Base-by-base conservation (phyloP, 2,113 vertebrate genomes). In the Pyrgilauda ruficollis region DNA sequence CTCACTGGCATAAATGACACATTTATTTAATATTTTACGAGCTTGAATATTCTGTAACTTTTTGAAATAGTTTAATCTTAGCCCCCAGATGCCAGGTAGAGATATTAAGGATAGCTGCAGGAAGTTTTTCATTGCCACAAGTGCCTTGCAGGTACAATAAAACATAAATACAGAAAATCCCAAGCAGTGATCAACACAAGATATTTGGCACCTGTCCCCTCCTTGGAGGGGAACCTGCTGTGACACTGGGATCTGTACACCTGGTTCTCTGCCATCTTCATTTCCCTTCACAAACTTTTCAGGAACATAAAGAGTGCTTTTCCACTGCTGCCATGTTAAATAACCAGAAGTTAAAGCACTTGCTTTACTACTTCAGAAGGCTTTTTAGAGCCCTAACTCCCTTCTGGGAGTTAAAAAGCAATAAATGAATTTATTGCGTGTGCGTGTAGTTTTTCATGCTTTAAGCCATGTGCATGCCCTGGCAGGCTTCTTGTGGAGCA, bases 351-450 rank as follows among this genome's bases (percentile, higher is more conserved):
- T 80, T 83, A 70, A 83, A 83, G 46, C 41, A 49, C 66, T 87
- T 63, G 39, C 27, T 84, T 59, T 91, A 55, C 67, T 83, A 11
- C 56, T 90, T 88, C 70, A 77, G 67, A 76, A 91, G 49, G 43
- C n/a, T 70, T 88, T 93, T 70, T 50, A 62, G 39, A 88, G 67
- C 59, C 59, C 55, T n/a, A 62, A 9, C 19, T 78, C 55, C 84
- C 74, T 70, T 39, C 55, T 41, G 68, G 55, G 64, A 92, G 72
- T 94, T 92, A 84, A 87, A 82, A 92, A 84, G 72, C 88, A 93
- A 84, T 93, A 86, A 93, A 87, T 96, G 56, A 39, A 59, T 90
- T 83, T 90, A 88, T 73, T 93, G 82, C 52, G 1, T 74, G 27
- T 85, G 58, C 5, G 2, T 63, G 33, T 89, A 52, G 50, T 44